phyloP scores from a whole-genome alignment of 1,140 invertebrate genomes.

The Aradophagus sp. region DNA sequence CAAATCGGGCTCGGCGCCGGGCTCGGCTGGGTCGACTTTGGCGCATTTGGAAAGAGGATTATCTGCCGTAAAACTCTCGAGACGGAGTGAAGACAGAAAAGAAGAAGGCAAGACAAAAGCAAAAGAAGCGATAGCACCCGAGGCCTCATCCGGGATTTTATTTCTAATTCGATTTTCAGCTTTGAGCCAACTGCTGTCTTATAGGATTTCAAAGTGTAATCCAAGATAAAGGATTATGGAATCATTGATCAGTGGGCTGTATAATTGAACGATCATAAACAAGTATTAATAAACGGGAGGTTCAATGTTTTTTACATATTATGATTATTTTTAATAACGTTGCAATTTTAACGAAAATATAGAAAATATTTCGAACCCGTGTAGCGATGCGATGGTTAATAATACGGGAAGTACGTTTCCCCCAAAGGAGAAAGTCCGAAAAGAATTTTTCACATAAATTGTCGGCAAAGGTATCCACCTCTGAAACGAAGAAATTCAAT shows the following conservation, averaged over 20 bases:
- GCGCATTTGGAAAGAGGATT: constrained; percentile 22
- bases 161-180: constrained; percentile 42
- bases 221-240: constrained; percentile 35
- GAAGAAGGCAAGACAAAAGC: constrained; percentile 5
- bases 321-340: too few species aligned
- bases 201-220: constrained; percentile 43
- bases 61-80: constrained; percentile 17
- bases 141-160: constrained; percentile 23
- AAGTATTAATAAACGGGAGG: too few species aligned
- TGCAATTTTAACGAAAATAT: too few species aligned
- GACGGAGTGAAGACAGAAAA: not conserved
- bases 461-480: constrained; percentile 41
- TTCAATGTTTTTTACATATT: too few species aligned
- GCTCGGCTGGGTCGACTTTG: constrained; percentile 9
- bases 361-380: too few species aligned
- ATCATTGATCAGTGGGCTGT: constrained; percentile 18
- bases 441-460: constrained; percentile 47
- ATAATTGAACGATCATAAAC: constrained; percentile 7
- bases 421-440: constrained; percentile 40
- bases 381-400: too few species aligned
- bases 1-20: constrained; percentile 18
- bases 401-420: constrained; percentile 6
- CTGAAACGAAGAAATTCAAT: constrained; percentile 20
- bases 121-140: not conserved
- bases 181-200: constrained; percentile 44